Evolutionary conservation across 2,888 invertebrate genomes (phyloP).

Genomic region (Tromatobia lineatoria): DNA sequence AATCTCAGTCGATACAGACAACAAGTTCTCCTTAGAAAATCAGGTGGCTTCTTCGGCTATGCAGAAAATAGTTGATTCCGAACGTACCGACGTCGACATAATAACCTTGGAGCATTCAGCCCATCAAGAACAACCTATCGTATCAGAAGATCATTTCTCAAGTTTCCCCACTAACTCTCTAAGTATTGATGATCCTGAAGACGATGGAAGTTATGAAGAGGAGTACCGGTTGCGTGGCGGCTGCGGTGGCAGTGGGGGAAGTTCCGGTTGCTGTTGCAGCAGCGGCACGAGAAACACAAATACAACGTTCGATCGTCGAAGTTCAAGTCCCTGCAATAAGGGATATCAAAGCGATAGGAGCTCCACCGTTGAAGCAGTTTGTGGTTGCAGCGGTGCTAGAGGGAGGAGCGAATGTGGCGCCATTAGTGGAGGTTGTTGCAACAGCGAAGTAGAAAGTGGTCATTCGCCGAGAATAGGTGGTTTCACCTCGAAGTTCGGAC

Average conservation of each 20-base stretch:
- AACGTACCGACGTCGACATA: conserved; percentile 54
- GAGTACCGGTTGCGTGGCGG: conserved; percentile 78
- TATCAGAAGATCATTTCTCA: background rate
- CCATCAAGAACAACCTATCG: conserved; percentile 33
- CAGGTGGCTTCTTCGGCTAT: conserved; percentile 57
- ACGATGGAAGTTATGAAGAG: conserved; percentile 59
- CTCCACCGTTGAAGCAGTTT: conserved; percentile 49
- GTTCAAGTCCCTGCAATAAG: conserved; percentile 16
- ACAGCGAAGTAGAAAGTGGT: background rate
- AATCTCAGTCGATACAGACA: conserved; percentile 63
- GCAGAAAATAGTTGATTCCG: conserved; percentile 70
- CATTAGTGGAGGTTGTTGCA: conserved; percentile 26
- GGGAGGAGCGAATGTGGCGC: conserved; percentile 27
- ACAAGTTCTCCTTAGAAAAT: background rate
- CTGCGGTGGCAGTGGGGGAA: conserved; percentile 71
- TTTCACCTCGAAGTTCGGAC: conserved; percentile 49
- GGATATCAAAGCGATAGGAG: conserved; percentile 32
- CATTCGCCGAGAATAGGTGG: conserved; percentile 33
- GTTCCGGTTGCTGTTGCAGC: conserved; percentile 56
- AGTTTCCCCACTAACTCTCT: conserved; percentile 10
- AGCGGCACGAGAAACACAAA: conserved; percentile 18
- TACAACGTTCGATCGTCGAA: background rate
- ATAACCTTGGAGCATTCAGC: conserved; percentile 56
- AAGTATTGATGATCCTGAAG: conserved; percentile 53
- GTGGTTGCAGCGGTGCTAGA: conserved; percentile 47